Conservation (phyloP, 37 sponge, comb jelly and placozoan species). For the Hormiphora californensis region DNA sequence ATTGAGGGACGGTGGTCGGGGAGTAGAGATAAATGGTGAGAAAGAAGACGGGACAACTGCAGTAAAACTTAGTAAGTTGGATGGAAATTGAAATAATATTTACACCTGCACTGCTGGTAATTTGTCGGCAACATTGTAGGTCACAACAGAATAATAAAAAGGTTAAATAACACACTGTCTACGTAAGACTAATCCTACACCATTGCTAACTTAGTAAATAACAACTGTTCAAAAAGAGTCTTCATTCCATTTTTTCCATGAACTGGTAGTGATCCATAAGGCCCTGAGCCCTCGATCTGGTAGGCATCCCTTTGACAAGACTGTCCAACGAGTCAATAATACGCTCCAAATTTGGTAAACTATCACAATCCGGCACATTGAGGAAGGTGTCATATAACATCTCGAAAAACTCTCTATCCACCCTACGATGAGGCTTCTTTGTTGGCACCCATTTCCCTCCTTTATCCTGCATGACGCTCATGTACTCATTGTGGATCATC, state of each 20-base stretch:
- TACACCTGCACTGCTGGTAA: too few relatives aligned
- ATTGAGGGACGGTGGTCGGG: too few relatives aligned
- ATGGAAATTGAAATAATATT: too few relatives aligned
- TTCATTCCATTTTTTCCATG: slow-evolving; percentile 14
- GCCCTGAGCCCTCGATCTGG: background rate
- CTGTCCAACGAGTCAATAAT: background rate
- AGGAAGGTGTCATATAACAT: background rate
- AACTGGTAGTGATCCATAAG: slow-evolving; percentile 21
- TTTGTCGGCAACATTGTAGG: too few relatives aligned
- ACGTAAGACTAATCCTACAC: too few relatives aligned
- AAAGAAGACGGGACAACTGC: too few relatives aligned
- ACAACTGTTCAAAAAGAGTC: too few relatives aligned
- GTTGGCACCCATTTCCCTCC: background rate
- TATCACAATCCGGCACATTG: slow-evolving; percentile 27
- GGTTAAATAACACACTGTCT: too few relatives aligned
- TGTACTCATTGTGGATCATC: slow-evolving; percentile 50
- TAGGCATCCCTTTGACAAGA: background rate
- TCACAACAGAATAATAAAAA: too few relatives aligned
- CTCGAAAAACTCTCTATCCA: slow-evolving; percentile 14
- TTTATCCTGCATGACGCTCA: background rate
- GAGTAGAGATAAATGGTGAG: too few relatives aligned
- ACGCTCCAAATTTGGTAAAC: background rate
- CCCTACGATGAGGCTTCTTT: slow-evolving; percentile 7
- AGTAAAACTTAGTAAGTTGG: too few relatives aligned
- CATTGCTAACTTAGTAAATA: too few relatives aligned